Evolutionary conservation across 1,140 invertebrate genomes (phyloP).

Genomic region (Caerostris darwini): DNA sequence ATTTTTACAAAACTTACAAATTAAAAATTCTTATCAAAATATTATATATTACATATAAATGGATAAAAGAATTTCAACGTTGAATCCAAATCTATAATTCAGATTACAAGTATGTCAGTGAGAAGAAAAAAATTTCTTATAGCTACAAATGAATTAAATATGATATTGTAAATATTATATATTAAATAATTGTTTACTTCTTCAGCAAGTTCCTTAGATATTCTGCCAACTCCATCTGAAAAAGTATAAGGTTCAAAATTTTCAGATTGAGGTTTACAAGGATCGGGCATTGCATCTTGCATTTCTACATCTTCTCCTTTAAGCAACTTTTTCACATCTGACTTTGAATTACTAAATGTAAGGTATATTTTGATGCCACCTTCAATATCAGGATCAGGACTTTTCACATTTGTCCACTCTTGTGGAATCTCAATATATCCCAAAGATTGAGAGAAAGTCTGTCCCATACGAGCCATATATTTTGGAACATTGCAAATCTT

Average conservation of each 20-base stretch:
- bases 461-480: conserved; percentile 81
- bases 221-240: conserved; percentile 80
- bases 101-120: no score
- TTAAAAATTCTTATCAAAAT: neutral
- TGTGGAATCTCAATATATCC: conserved; percentile 88
- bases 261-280: conserved; percentile 34
- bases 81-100: no score
- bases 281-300: conserved; percentile 46
- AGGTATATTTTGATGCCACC: conserved; percentile 38
- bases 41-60: neutral
- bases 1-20: neutral
- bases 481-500: conserved; percentile 80
- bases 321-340: neutral
- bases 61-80: neutral
- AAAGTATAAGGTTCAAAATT: conserved; percentile 78
- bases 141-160: no score
- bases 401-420: conserved; percentile 83
- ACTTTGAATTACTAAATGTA: neutral
- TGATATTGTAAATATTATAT: no score
- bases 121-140: no score
- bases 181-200: conserved; percentile 63
- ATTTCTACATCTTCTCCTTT: conserved; percentile 50
- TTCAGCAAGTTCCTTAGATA: conserved; percentile 78
- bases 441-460: conserved; percentile 85
- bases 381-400: conserved; percentile 60